Percentiles rank a stretch among this genome's conserved stretches.
These are phyloP conservation scores for Musca vetustissima DNA, from an alignment of 1,140 invertebrate species.

Conservation along the genomic window DNA sequence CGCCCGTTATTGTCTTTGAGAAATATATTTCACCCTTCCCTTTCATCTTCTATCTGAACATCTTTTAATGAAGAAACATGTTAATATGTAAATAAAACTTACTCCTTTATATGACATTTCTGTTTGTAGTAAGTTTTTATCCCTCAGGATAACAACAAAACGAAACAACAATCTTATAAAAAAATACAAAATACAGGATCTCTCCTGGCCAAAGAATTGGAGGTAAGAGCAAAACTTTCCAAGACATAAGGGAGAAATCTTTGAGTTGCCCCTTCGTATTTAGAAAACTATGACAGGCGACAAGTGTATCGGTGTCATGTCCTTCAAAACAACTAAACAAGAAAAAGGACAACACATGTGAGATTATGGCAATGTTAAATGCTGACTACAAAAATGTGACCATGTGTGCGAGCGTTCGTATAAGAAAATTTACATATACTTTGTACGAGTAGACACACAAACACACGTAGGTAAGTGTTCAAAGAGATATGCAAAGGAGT, in stretches of 20 bases:
- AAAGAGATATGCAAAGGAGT: no score
- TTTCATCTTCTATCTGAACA: no score
- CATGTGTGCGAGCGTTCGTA: not conserved
- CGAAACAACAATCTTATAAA: not conserved
- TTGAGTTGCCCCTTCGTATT: no score
- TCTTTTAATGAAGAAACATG: not conserved
- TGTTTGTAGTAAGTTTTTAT: conserved; percentile 7
- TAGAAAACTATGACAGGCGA: conserved; percentile 15
- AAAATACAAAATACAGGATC: no score
- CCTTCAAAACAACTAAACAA: conserved; percentile 8
- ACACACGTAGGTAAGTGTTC: no score
- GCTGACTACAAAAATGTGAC: not conserved
- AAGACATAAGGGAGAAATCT: not conserved
- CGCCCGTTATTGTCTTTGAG: no score
- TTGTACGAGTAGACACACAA: not conserved
- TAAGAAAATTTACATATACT: no score
- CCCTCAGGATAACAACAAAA: conserved; percentile 14
- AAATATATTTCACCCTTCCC: no score
- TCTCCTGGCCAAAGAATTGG: not conserved
- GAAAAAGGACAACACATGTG: not conserved
- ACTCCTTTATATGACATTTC: not conserved
- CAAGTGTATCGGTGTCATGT: conserved; percentile 21
- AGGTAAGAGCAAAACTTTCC: not conserved
- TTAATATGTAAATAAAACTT: conserved; percentile 12
- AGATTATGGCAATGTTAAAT: conserved; percentile 6